These are phyloP conservation scores for Perognathus longimembris DNA, from an alignment of 2,113 vertebrate genomes.

Conservation along the genomic window DNA sequence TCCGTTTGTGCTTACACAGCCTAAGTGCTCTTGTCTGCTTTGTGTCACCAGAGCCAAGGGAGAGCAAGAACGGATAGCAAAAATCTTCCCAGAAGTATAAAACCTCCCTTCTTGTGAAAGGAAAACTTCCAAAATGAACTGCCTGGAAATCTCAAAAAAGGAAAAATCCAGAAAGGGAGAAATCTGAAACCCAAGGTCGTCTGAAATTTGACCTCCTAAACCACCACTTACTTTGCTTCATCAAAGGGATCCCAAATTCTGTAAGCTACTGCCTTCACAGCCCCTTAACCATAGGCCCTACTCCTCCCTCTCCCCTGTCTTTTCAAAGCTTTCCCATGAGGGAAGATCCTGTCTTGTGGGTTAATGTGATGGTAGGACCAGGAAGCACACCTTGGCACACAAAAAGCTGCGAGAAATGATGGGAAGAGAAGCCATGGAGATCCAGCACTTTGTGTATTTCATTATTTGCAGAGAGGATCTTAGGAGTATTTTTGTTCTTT, in stretches of 20 bases:
- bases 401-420: background rate
- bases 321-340: background rate
- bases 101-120: background rate
- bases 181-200: background rate
- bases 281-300: too few species aligned
- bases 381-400: background rate
- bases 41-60: slow-evolving; percentile 27
- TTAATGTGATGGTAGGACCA: background rate
- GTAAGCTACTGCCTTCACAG: background rate
- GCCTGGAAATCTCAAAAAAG: background rate
- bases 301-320: background rate
- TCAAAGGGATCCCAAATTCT: background rate
- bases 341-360: background rate
- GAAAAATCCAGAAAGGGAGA: background rate
- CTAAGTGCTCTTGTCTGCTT: background rate
- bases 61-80: background rate
- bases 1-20: slow-evolving; percentile 1
- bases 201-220: background rate
- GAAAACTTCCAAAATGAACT: slow-evolving; percentile 14
- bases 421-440: background rate
- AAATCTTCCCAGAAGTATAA: slow-evolving; percentile 43
- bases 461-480: too few species aligned
- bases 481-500: too few species aligned
- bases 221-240: background rate
- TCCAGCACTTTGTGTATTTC: too few species aligned